Percentiles rank a stretch among this genome's conserved stretches.
Conservation (phyloP, 2,888 invertebrate species). For the Drosophila fungiperda region DNA sequence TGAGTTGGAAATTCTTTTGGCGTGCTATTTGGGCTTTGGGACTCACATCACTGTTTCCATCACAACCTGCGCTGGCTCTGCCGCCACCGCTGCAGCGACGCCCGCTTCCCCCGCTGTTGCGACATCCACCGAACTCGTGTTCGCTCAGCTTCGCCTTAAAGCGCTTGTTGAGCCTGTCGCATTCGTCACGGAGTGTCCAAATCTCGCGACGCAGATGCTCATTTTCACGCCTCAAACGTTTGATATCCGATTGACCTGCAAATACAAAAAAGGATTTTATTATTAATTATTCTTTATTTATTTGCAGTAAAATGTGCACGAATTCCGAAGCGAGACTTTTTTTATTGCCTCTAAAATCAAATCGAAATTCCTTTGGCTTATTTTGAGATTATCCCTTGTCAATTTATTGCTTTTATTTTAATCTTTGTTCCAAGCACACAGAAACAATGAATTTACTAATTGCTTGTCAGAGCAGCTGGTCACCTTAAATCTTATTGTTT, state of each 20-base stretch:
- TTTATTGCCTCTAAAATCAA: not conserved
- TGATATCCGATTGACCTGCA: conserved; percentile 94
- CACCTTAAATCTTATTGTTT: conserved; percentile 62
- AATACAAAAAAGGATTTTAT: conserved; percentile 37
- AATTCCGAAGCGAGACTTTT: not conserved
- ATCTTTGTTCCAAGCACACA: conserved; percentile 28
- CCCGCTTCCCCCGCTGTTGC: conserved; percentile 75
- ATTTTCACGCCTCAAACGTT: conserved; percentile 94
- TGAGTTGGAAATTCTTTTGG: not conserved
- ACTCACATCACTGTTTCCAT: conserved; percentile 82
- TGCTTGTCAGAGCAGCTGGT: conserved; percentile 41
- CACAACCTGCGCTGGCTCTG: conserved; percentile 74
- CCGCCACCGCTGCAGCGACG: conserved; percentile 69
- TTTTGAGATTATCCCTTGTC: conserved; percentile 2
- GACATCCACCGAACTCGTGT: conserved; percentile 73
- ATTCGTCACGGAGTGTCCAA: conserved; percentile 94
- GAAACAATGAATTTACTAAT: conserved; percentile 20
- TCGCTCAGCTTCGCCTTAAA: conserved; percentile 87
- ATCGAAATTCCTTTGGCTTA: not conserved
- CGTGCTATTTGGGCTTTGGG: not conserved
- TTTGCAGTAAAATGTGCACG: not conserved
- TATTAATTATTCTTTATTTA: not conserved
- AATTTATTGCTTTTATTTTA: not conserved
- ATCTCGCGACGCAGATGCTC: conserved; percentile 94
- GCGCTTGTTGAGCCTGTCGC: conserved; percentile 93